Base-by-base conservation (phyloP, 1,140 invertebrate species). In the Andrena cerasifolii region DNA sequence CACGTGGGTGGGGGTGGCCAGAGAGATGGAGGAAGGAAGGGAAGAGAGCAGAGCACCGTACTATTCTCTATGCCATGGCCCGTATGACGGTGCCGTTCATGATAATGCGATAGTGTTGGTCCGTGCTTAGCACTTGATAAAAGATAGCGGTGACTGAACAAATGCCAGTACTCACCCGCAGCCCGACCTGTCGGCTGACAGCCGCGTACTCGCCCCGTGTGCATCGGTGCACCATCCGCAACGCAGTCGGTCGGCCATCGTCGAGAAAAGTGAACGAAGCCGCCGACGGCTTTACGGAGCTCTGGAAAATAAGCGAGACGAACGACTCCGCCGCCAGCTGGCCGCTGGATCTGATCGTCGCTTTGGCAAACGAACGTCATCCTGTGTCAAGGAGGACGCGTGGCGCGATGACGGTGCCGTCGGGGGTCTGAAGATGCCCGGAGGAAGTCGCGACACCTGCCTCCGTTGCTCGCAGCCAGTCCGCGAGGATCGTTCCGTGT, bases 101-200 rank as follows among this genome's bases (percentile, higher is more conserved):
- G 83, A 87, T 90, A 87, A 89, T 85, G 90, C 84, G 87, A 88
- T 87, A 84, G 90, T 90, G 90, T 85, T 89, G 88, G 89, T 88
- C 83, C 75, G 86, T 86, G 86, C 85, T 89, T 87, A 90, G 87
- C 90, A 85, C 88, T 91, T 91, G 91, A 92, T 93, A 93, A 93
- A 92, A 93, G 92, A 93, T 93, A 91, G 91, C 91, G 84, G 85
- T 88, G 83, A 84, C 80, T 86, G 79, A 87, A 89, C 77, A 87
- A 77, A 85, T 88, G 83, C 79, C 91, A 93, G 92, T 92, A 40
- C 36, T 72, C 68, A 70, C 76, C 68, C 63, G 75, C 56, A 61
- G 65, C 51, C 18, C 66, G 66, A 71, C 75, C 58, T 62, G 75
- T 76, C 65, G 53, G 73, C 26, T 49, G 43, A 58, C 28, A 43